Evolutionary conservation across 2,797 vertebrate genomes (phyloP).

Genomic region (Cuculus canorus): DNA sequence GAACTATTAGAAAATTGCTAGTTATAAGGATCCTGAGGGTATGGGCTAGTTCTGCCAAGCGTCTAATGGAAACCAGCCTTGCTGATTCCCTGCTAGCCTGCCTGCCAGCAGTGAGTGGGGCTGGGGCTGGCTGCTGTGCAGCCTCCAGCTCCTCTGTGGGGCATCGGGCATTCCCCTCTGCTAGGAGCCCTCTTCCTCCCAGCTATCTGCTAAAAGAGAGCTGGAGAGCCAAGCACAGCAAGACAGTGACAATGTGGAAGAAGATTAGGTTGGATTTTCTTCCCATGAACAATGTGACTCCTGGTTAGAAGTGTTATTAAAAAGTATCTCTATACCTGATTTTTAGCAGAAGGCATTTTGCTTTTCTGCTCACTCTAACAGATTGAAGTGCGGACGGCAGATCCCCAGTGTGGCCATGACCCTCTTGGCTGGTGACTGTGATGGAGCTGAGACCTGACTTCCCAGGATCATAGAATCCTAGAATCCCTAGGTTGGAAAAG

Average conservation of each 20-base stretch:
- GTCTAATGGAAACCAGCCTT: background rate
- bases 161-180: rapidly evolving
- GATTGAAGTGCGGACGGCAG: background rate
- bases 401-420: rapidly evolving
- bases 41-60: background rate
- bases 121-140: background rate
- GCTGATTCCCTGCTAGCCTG: background rate
- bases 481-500: too few relatives aligned
- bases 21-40: background rate
- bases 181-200: background rate
- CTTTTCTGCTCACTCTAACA: rapidly evolving
- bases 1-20: background rate
- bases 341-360: background rate
- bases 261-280: background rate
- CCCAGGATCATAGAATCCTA: background rate
- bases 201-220: rapidly evolving
- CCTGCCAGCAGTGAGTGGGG: rapidly evolving
- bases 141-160: background rate
- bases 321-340: background rate
- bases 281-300: background rate
- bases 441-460: background rate
- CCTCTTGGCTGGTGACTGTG: background rate
- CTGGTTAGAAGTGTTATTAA: background rate
- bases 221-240: background rate
- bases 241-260: rapidly evolving